A percentile compares a stretch with the other conserved stretches of the same genome.
Evolutionary conservation across 2,113 vertebrate species (phyloP).

Genomic region (Podarcis cretensis): DNA sequence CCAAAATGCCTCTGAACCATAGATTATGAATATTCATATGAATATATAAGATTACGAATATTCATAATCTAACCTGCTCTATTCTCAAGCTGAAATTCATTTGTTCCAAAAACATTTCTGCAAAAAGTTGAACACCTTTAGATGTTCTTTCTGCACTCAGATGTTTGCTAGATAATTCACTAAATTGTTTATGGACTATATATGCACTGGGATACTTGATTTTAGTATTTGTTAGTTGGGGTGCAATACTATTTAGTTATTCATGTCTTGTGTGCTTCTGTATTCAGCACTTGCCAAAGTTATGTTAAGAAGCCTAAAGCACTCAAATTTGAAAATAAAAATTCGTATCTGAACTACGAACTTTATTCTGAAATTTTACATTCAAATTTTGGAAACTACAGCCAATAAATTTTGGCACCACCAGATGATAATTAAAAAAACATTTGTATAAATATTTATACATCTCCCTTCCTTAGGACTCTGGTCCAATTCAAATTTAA

Average conservation of each 20-base stretch:
- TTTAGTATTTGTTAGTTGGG: not conserved
- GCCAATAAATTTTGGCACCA: not conserved
- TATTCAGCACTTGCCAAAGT: not conserved
- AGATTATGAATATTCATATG: not conserved
- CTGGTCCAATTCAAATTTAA: not conserved
- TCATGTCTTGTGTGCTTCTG: not conserved
- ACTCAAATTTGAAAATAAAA: not conserved
- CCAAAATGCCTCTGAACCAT: not conserved
- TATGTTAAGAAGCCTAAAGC: not conserved
- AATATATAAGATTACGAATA: not conserved
- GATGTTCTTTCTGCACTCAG: not conserved
- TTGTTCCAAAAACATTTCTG: not conserved
- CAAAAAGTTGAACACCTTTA: not conserved
- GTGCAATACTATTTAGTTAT: not conserved
- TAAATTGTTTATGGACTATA: not conserved
- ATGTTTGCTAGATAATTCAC: too few species aligned
- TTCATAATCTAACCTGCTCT: not conserved
- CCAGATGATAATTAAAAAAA: not conserved
- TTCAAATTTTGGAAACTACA: not conserved
- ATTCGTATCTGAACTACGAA: not conserved
- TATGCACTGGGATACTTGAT: not conserved
- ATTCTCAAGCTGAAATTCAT: not conserved
- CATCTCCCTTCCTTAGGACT: not conserved
- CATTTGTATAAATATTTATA: too few species aligned
- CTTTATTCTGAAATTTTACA: not conserved